Percentiles rank a stretch among this genome's conserved stretches.
These are phyloP conservation scores for Gari tellinella DNA, from an alignment of 2,888 invertebrate genomes.

Conservation along the genomic window DNA sequence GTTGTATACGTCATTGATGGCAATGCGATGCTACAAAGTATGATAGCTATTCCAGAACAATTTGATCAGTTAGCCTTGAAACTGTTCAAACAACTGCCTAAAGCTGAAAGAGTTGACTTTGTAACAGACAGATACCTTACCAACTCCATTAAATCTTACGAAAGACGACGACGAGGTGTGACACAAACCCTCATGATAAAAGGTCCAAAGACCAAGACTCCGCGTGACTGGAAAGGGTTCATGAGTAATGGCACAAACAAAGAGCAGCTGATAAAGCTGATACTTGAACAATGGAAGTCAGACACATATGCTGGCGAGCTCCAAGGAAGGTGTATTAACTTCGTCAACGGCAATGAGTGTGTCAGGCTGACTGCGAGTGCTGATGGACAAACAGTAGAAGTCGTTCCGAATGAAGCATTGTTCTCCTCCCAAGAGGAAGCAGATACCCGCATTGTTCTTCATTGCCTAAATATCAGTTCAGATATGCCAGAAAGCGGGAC, in stretches of 20 bases:
- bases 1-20: slow-evolving; percentile 24
- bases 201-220: slow-evolving; percentile 11
- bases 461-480: background rate
- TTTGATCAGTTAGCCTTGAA: slow-evolving; percentile 35
- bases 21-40: slow-evolving; percentile 32
- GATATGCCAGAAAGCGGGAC: background rate
- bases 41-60: slow-evolving; percentile 8
- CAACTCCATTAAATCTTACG: slow-evolving; percentile 11
- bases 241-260: slow-evolving; percentile 15
- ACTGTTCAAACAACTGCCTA: slow-evolving; percentile 1
- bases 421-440: slow-evolving; percentile 18
- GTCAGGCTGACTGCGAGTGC: background rate
- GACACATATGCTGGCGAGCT: slow-evolving; percentile 2
- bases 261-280: slow-evolving; percentile 18
- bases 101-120: slow-evolving; percentile 7
- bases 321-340: background rate
- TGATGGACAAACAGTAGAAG: background rate
- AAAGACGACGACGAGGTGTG: slow-evolving; percentile 10
- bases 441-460: slow-evolving; percentile 14
- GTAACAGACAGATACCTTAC: slow-evolving; percentile 1
- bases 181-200: slow-evolving; percentile 1
- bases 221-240: slow-evolving; percentile 22
- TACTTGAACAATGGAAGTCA: background rate
- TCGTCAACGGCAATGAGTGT: slow-evolving; percentile 1
- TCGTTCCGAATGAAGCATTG: background rate